These are phyloP conservation scores for Pseudorhombus dupliciocellatus DNA, from an alignment of 2,113 vertebrate species.

Conservation along the genomic window DNA sequence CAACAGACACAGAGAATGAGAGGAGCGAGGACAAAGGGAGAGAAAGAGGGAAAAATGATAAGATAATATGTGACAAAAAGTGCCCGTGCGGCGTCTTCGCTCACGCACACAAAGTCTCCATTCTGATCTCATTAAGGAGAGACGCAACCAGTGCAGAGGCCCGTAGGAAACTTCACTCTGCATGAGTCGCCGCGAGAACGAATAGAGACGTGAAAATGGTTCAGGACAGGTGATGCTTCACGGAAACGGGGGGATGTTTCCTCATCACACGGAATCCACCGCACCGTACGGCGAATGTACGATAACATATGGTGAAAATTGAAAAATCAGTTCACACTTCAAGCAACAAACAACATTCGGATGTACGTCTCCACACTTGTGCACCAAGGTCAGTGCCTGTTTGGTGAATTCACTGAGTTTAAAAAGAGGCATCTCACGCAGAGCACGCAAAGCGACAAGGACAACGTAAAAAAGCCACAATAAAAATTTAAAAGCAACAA, in stretches of 20 bases:
- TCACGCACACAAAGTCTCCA: conserved; percentile 30
- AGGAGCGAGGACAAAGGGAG: conserved; percentile 54
- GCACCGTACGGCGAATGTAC: background rate
- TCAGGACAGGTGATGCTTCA: conserved; percentile 2
- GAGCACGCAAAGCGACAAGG: too few species aligned
- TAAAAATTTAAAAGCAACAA: too few species aligned
- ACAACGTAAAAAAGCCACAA: too few species aligned
- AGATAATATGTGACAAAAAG: conserved; percentile 71
- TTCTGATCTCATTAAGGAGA: conserved; percentile 40
- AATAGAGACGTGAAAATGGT: background rate
- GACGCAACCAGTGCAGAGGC: conserved; percentile 14
- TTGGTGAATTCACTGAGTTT: background rate
- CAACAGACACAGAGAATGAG: conserved; percentile 52
- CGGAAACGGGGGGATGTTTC: conserved; percentile 19
- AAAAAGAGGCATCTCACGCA: too few species aligned
- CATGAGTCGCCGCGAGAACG: background rate
- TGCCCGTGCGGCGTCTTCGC: conserved; percentile 19
- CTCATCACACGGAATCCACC: background rate
- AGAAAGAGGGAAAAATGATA: conserved; percentile 52
- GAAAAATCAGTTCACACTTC: background rate
- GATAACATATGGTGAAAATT: background rate
- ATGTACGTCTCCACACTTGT: background rate
- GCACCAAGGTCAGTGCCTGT: conserved; percentile 5
- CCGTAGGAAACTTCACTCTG: conserved; percentile 3
- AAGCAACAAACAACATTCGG: background rate